Base-by-base conservation (phyloP, 2,113 vertebrate species). In the Hucho hucho region DNA sequence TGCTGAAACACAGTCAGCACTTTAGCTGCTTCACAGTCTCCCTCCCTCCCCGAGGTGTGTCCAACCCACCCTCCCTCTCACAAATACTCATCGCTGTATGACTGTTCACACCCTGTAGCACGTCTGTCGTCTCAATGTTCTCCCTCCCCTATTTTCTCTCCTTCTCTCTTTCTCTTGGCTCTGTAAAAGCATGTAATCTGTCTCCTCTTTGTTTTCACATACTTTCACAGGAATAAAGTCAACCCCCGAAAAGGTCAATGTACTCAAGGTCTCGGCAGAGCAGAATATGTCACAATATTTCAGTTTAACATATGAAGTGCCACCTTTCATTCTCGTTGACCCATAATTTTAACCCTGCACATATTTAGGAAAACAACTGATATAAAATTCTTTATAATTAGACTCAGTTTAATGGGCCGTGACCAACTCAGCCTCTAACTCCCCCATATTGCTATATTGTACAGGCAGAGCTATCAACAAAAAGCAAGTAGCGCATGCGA, bases 121-220 rank as follows among this genome's bases (percentile, higher is more conserved):
- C 18, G 20, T 25, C 25, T 69, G 5, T 24, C 65, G 49, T 69
- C 58, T 43, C 71, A 78, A 77, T 75, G 77, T 11, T 24, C 43
- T 28, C 29, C 29, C 69, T 59, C 68, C 63, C 64, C 58, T 46
- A 69, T 37, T 49, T 29, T n/a, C 72, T 61, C 16, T 64, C 70
- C 73, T 26, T 75, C 66, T 59, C 28, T 82, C 56, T 74, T 14
- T 25, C 66, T 67, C 25, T 79, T 58, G 43, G 69, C 32, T 64
- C 49, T 66, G 37, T 53, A 4, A 20, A 49, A 2, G 46, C 43
- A 20, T 20, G 68, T 26, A 16, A 22, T 16, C 68, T 18, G 46
- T 26, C 64, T 29, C 26, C 26, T 28, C 28, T 6, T 66, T 65
- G 64, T 65, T 66, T 66, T 32, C 28, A 20, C 26, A 37, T 37